These are phyloP conservation scores for Ictalurus punctatus DNA, from an alignment of 2,113 vertebrate genomes.

Conservation along the genomic window DNA sequence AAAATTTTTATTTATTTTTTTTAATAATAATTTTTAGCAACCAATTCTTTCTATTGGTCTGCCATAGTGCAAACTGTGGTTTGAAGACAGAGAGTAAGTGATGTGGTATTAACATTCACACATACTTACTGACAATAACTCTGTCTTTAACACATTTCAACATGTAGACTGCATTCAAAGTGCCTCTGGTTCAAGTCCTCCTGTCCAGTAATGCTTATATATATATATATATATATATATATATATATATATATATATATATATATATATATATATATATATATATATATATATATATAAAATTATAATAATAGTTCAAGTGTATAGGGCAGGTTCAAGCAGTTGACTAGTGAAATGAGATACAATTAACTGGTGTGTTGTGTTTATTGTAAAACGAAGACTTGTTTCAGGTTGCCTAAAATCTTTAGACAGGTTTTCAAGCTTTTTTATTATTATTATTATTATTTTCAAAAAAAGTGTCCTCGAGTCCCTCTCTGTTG, in stretches of 20 bases:
- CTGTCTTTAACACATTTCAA: slow-evolving; percentile 70
- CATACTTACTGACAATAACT: slow-evolving; percentile 46
- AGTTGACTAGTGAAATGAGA: slow-evolving; percentile 64
- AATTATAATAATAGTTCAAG: slow-evolving; percentile 77
- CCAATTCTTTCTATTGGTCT: slow-evolving; percentile 86
- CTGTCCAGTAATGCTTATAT: slow-evolving; percentile 72
- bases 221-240: no score
- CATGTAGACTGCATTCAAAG: slow-evolving; percentile 72
- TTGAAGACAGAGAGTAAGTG: slow-evolving; percentile 76
- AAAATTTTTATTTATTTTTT: neutral
- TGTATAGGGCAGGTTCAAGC: slow-evolving; percentile 79
- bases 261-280: no score
- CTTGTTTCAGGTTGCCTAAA: slow-evolving; percentile 40
- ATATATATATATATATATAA: no score
- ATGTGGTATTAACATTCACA: slow-evolving; percentile 69
- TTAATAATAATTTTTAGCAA: slow-evolving; percentile 79
- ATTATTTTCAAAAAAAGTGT: slow-evolving; percentile 50
- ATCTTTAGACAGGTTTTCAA: slow-evolving; percentile 51
- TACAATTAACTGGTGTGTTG: slow-evolving; percentile 64
- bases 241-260: no score
- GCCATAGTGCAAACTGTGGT: slow-evolving; percentile 88
- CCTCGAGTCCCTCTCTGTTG: slow-evolving; percentile 67
- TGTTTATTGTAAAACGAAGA: slow-evolving; percentile 60
- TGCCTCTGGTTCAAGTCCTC: slow-evolving; percentile 81
- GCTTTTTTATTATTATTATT: slow-evolving; percentile 27